phyloP scores from a whole-genome alignment of 2,888 invertebrate genomes.

The Gastrophysa polygoni region DNA sequence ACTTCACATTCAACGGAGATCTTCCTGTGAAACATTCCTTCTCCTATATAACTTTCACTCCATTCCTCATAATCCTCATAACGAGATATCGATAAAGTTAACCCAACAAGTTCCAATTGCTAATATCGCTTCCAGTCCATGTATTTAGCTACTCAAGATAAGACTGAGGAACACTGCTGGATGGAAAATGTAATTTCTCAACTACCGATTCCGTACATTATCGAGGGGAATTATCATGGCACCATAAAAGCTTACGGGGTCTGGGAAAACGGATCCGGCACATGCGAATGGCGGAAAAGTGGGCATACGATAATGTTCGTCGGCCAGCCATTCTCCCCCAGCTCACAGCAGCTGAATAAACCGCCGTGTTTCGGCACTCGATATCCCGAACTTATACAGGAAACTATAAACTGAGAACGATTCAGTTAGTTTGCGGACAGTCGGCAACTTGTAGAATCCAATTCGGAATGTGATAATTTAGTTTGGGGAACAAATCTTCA shows the following conservation, averaged over 20 bases:
- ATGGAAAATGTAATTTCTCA: neutral
- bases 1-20: too few relatives aligned
- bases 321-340: slow-evolving; percentile 28
- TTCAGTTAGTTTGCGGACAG: slow-evolving; percentile 22
- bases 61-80: too few relatives aligned
- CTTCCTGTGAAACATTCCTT: too few relatives aligned
- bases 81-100: too few relatives aligned
- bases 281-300: slow-evolving; percentile 35
- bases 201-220: neutral
- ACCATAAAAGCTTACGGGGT: slow-evolving; percentile 37
- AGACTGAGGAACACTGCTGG: neutral
- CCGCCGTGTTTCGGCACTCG: slow-evolving; percentile 23
- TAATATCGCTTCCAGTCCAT: neutral
- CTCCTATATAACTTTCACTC: too few relatives aligned
- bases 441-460: slow-evolving; percentile 24
- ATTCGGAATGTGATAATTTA: slow-evolving; percentile 4
- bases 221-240: slow-evolving; percentile 37
- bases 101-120: too few relatives aligned
- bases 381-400: slow-evolving; percentile 23
- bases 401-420: slow-evolving; percentile 21
- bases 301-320: slow-evolving; percentile 31
- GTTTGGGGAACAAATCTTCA: neutral
- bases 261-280: slow-evolving; percentile 24
- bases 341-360: slow-evolving; percentile 30
- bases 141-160: neutral